These are phyloP conservation scores for Osmoderma eremita DNA, from an alignment of 2,888 invertebrate species.

Conservation along the genomic window DNA sequence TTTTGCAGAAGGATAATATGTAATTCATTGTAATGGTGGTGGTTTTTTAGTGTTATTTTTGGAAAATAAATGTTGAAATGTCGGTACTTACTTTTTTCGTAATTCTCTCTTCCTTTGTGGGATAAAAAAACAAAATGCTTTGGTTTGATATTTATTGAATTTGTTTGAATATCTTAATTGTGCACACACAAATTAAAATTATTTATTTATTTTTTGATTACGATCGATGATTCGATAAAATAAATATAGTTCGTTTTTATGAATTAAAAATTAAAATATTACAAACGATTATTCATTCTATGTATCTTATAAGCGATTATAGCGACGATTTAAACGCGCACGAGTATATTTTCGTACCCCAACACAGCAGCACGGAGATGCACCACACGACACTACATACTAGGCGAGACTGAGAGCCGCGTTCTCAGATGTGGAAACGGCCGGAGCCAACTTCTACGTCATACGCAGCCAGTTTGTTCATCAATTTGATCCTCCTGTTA, in stretches of 20 bases:
- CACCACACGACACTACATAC: constrained; percentile 20
- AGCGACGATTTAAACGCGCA: constrained; percentile 6
- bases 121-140: neutral
- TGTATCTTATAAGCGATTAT: constrained; percentile 7
- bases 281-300: neutral
- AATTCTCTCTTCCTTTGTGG: neutral
- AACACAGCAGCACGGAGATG: constrained; percentile 26
- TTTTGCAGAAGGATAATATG: constrained; percentile 75
- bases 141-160: no score
- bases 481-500: constrained; percentile 39
- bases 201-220: no score
- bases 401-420: constrained; percentile 11
- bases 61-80: no score
- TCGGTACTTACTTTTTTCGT: neutral
- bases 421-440: neutral
- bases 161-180: no score
- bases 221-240: no score
- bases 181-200: no score
- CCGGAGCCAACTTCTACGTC: constrained; percentile 13
- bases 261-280: no score
- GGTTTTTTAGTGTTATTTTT: no score
- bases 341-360: constrained; percentile 2
- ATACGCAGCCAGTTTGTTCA: constrained; percentile 37
- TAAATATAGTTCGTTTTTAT: no score
- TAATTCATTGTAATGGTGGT: constrained; percentile 57